Evolutionary conservation across 2,888 invertebrate genomes (phyloP).

Genomic region (Sipha maydis): DNA sequence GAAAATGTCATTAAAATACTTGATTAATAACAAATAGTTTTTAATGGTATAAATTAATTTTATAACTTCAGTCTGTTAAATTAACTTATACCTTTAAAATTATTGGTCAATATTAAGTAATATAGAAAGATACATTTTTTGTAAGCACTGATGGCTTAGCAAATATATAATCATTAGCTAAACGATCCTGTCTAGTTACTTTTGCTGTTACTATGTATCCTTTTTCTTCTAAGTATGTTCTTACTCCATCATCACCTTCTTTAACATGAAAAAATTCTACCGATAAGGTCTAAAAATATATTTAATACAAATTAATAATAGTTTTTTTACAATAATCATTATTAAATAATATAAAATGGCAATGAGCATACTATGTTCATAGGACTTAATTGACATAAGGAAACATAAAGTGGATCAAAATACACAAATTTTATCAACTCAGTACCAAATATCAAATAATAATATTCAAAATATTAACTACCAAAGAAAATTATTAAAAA

Average conservation of each 20-base stretch:
- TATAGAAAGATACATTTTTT: constrained; percentile 49
- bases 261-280: constrained; percentile 70
- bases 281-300: constrained; percentile 67
- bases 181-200: constrained; percentile 68
- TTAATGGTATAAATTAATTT: neutral
- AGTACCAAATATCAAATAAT: too few relatives aligned
- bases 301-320: constrained; percentile 31
- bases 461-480: too few relatives aligned
- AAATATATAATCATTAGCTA: constrained; percentile 71
- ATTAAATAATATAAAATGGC: neutral
- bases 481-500: too few relatives aligned
- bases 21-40: neutral
- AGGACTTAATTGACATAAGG: neutral
- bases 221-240: constrained; percentile 67
- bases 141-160: constrained; percentile 66
- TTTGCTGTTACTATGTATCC: constrained; percentile 68
- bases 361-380: neutral
- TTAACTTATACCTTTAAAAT: neutral
- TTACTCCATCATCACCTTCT: constrained; percentile 67
- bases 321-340: neutral
- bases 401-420: neutral
- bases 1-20: neutral
- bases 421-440: neutral
- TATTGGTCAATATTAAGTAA: neutral
- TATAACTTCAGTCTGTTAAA: neutral